These are phyloP conservation scores for Clarias pachynema DNA, from an alignment of 2,797 vertebrate species.

Conservation along the genomic window DNA sequence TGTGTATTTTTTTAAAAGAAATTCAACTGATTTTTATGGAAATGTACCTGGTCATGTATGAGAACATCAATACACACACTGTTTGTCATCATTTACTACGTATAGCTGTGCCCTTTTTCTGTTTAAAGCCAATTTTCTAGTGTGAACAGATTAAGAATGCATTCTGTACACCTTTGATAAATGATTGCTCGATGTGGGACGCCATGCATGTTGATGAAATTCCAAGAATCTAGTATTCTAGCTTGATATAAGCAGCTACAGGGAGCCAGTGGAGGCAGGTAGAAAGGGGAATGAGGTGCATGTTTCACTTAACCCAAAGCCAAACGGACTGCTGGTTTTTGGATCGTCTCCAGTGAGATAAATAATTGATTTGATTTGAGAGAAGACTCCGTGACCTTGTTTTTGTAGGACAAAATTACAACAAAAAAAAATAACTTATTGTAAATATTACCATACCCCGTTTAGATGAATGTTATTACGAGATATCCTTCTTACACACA, in stretches of 20 bases:
- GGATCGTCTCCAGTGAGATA: neutral
- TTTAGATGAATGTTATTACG: neutral
- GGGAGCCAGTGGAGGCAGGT: neutral
- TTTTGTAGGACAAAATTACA: neutral
- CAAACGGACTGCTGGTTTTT: neutral
- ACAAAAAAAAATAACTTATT: neutral
- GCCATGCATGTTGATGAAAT: neutral
- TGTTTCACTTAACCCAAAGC: neutral
- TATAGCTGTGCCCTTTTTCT: neutral
- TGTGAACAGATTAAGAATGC: neutral
- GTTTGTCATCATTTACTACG: neutral
- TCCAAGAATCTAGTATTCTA: neutral
- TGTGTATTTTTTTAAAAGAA: no score
- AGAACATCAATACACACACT: neutral
- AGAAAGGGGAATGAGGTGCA: neutral
- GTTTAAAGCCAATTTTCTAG: neutral
- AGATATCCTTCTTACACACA: neutral
- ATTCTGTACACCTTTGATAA: neutral
- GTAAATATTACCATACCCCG: neutral
- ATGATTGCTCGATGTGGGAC: neutral
- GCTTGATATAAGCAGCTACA: neutral
- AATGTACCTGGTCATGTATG: neutral
- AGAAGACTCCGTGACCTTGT: neutral
- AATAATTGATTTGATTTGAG: neutral
- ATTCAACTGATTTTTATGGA: neutral